Evolutionary conservation across 23 tunicate species (phyloP).

Genomic region (Trididemnum miniatum): DNA sequence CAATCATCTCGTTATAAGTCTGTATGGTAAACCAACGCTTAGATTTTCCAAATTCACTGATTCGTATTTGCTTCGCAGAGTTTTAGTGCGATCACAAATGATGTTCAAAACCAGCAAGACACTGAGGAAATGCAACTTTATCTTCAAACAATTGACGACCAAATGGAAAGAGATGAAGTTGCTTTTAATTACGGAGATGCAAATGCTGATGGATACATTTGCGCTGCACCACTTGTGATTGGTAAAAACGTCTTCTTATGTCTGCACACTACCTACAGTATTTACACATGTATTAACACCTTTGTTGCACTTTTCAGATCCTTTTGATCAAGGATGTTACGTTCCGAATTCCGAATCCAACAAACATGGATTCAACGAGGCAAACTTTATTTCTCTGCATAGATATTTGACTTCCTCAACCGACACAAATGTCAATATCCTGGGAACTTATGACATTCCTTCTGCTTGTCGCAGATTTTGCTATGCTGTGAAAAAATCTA

Average conservation of each 20-base stretch:
- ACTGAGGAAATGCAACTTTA: background rate
- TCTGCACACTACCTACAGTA: too few relatives aligned
- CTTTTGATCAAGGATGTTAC: slow-evolving; percentile 19
- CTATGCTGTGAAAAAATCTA: background rate
- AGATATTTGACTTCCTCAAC: background rate
- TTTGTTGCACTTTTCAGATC: background rate
- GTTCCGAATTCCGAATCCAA: background rate
- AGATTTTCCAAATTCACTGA: too few relatives aligned
- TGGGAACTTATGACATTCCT: slow-evolving; percentile 23
- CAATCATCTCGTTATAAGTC: too few relatives aligned
- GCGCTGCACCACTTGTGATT: background rate
- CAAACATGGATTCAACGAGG: background rate
- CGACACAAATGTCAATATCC: background rate
- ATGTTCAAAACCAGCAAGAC: background rate
- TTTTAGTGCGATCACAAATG: background rate
- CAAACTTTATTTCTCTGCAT: background rate
- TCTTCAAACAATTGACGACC: background rate
- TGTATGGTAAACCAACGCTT: too few relatives aligned
- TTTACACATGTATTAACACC: background rate
- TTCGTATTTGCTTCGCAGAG: background rate
- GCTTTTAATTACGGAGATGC: background rate
- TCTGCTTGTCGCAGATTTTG: slow-evolving; percentile 5
- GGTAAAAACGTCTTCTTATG: too few relatives aligned
- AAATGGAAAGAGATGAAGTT: background rate
- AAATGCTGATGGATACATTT: background rate